Base-by-base conservation (phyloP, 1,140 invertebrate species). In the Aplysia californica region DNA sequence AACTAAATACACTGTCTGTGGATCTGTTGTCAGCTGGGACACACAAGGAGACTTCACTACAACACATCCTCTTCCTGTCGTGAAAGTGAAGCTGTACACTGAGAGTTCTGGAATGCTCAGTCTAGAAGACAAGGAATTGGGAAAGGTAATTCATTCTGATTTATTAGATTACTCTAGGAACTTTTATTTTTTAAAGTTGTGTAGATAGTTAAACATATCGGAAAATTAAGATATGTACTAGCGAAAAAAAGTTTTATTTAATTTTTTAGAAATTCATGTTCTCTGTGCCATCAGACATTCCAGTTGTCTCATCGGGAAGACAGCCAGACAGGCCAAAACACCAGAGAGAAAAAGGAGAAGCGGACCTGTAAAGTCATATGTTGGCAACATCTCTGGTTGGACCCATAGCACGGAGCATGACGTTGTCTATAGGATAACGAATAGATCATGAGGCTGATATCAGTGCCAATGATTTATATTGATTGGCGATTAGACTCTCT, bases 111-210 rank as follows among this genome's bases (percentile, higher is more conserved):
- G 96, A 35, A 97, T 99, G 92, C 90, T 99, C 18, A 96, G 97
- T n/a, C 91, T 99, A 58, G 98, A 99, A 91, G 98, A 99, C 87
- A 99, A 99, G 88, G 97, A 99, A 91, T 88, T 99, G 31, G 98
- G 97, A 44, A 98, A 98, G 92, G 96, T 98, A 77, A 80, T 59
- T 29, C 20, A 39, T 41, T 35, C 3, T 26, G n/a, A n/a, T n/a
- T 44, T 55, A n/a, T 68, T 23, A 38, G 39, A 21, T 44, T 68
- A 66, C 33, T 6, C 23, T 33, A 15, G 10, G 26, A 10, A 18
- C 26, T 61, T 10, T 18, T 26, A 18, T 10, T 10, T 26, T 61
- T 61, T 61, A 26, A 29, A 10, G 18, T 61, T 26, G 26, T 61
- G n/a, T 50, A 10, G n/a, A 50, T 50, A 10, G 10, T 35, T 10